phyloP scores from a whole-genome alignment of 2,113 vertebrate genomes.

The Syngnathus typhle region DNA sequence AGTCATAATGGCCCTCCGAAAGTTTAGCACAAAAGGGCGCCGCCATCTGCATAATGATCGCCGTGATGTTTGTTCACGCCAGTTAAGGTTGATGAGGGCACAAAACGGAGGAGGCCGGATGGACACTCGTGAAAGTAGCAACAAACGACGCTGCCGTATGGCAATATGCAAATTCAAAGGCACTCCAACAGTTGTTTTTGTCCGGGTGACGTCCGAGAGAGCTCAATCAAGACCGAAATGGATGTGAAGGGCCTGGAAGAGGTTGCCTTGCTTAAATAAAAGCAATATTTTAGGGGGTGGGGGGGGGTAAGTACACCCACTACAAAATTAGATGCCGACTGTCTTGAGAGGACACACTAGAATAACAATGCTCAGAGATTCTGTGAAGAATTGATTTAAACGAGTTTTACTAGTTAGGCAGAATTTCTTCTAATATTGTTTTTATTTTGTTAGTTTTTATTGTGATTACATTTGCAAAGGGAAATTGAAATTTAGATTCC shows the following conservation, averaged over 20 bases:
- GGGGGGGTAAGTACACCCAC: no score
- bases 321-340: no score
- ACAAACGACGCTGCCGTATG: slow-evolving; percentile 59
- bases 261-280: slow-evolving; percentile 20
- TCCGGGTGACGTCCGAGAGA: slow-evolving; percentile 64
- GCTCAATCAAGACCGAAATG: slow-evolving; percentile 66
- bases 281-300: background rate
- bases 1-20: no score
- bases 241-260: slow-evolving; percentile 35
- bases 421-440: no score
- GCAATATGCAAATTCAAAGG: slow-evolving; percentile 63
- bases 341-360: no score
- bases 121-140: slow-evolving; percentile 65
- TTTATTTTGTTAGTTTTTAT: no score
- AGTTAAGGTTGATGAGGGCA: slow-evolving; percentile 60
- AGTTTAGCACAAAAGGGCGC: slow-evolving; percentile 72
- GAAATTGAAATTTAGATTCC: no score
- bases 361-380: no score
- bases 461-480: no score
- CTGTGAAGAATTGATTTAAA: no score
- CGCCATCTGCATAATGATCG: slow-evolving; percentile 66
- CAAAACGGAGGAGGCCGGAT: slow-evolving; percentile 64
- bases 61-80: slow-evolving; percentile 67
- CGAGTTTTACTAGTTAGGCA: no score
- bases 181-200: slow-evolving; percentile 69